Conservation (phyloP, 1,140 invertebrate genomes). For the Drosophila sp. region DNA sequence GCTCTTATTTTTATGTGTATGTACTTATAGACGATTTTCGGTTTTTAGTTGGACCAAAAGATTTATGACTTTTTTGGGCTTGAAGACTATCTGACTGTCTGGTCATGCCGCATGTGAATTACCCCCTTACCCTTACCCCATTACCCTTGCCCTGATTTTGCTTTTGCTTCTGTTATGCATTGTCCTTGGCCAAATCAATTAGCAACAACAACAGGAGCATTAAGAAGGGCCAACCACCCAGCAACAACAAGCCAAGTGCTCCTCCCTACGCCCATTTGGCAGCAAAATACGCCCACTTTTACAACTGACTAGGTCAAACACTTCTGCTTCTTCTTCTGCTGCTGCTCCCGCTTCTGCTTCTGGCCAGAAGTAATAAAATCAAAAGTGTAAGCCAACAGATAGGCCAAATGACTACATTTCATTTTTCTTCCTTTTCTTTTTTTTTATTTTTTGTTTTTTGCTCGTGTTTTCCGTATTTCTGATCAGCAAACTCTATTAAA, state of each 20-base stretch:
- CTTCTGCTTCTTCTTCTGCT: neutral
- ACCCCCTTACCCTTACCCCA: neutral
- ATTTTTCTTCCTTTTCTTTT: neutral
- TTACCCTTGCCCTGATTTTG: neutral
- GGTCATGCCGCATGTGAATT: neutral
- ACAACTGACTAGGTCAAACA: conserved; percentile 12
- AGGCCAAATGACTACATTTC: conserved; percentile 3
- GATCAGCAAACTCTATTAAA: neutral
- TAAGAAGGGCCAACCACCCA: neutral
- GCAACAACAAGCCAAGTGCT: conserved; percentile 4
- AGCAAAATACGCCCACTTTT: conserved; percentile 6
- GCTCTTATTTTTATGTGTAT: neutral
- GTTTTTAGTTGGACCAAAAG: neutral
- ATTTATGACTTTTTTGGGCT: neutral
- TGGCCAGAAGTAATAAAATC: conserved; percentile 5
- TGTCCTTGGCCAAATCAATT: conserved; percentile 13
- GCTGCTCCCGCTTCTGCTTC: too few relatives aligned
- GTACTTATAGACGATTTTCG: neutral
- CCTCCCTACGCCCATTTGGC: conserved; percentile 9
- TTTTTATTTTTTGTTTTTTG: neutral
- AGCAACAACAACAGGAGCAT: neutral
- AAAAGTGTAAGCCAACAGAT: conserved; percentile 11
- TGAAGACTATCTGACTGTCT: neutral
- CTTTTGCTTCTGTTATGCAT: neutral
- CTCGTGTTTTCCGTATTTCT: too few relatives aligned